Evolutionary conservation across 2,888 invertebrate genomes (phyloP).

Genomic region (Venusia cambrica): DNA sequence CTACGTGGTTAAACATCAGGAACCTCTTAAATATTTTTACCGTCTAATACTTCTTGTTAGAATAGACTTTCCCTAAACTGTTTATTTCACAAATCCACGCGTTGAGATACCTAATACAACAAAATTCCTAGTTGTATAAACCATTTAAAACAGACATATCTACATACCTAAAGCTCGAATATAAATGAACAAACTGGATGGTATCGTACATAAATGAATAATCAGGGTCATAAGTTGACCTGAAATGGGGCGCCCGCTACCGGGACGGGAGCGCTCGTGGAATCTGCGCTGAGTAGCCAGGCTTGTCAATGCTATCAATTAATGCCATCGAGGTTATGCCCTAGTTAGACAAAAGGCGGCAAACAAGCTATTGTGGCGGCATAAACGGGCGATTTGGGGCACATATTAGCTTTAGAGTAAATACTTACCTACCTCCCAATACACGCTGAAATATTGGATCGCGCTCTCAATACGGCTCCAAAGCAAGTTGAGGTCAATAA

Average conservation of each 20-base stretch:
- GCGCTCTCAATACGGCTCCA: neutral
- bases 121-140: too few relatives aligned
- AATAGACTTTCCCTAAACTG: neutral
- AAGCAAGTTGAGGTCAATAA: too few relatives aligned
- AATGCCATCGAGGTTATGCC: constrained; percentile 61
- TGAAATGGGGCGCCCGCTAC: constrained; percentile 27
- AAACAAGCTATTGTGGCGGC: constrained; percentile 51
- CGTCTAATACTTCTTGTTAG: too few relatives aligned
- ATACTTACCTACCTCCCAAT: too few relatives aligned
- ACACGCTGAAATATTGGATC: constrained; percentile 1
- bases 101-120: constrained; percentile 1
- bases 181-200: constrained; percentile 25
- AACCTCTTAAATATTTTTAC: constrained; percentile 6
- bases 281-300: constrained; percentile 41
- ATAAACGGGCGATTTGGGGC: constrained; percentile 43
- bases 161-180: too few relatives aligned
- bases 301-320: constrained; percentile 68
- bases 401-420: constrained; percentile 42
- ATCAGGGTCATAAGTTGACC: constrained; percentile 31
- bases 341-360: constrained; percentile 61
- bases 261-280: constrained; percentile 30
- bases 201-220: too few relatives aligned
- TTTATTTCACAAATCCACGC: neutral
- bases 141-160: too few relatives aligned
- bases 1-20: constrained; percentile 4